Evolutionary conservation across 2,113 vertebrate species (phyloP).

Genomic region (Athene cunicularia): DNA sequence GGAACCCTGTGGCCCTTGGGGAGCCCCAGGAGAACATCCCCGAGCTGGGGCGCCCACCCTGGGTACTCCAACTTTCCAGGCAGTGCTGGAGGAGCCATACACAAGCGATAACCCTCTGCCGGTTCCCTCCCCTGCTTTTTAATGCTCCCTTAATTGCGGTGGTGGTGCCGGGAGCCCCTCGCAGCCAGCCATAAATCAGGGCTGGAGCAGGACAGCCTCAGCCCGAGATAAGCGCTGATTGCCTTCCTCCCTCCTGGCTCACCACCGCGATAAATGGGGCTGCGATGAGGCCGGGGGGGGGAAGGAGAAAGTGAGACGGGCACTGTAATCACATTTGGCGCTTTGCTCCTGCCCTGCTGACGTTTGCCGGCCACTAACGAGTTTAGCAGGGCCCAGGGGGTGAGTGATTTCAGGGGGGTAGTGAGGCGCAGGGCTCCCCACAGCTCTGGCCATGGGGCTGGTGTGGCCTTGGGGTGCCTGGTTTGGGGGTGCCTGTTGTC

Average conservation of each 20-base stretch:
- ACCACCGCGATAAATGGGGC: not conserved
- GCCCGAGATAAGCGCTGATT: not conserved
- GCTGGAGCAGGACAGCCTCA: not conserved
- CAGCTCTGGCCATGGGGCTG: not conserved
- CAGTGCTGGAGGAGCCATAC: not conserved
- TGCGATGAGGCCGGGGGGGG: not conserved
- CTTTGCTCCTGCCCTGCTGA: not conserved
- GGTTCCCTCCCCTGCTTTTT: not conserved
- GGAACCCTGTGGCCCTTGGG: not conserved
- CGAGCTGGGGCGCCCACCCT: rapidly evolving
- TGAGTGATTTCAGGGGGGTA: not conserved
- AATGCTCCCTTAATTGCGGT: not conserved
- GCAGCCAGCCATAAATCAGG: not conserved
- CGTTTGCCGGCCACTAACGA: not conserved
- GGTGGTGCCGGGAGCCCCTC: not conserved
- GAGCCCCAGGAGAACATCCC: not conserved
- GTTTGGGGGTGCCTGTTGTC: not conserved
- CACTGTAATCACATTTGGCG: constrained; percentile 17
- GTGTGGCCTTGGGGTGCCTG: not conserved
- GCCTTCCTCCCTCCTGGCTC: not conserved
- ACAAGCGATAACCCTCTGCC: rapidly evolving
- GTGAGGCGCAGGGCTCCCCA: not conserved
- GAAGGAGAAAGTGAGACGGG: not conserved
- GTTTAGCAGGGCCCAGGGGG: not conserved
- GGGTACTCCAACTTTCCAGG: not conserved